Evolutionary conservation across 2,113 vertebrate genomes (phyloP).

Genomic region (Xiphophorus couchianus): DNA sequence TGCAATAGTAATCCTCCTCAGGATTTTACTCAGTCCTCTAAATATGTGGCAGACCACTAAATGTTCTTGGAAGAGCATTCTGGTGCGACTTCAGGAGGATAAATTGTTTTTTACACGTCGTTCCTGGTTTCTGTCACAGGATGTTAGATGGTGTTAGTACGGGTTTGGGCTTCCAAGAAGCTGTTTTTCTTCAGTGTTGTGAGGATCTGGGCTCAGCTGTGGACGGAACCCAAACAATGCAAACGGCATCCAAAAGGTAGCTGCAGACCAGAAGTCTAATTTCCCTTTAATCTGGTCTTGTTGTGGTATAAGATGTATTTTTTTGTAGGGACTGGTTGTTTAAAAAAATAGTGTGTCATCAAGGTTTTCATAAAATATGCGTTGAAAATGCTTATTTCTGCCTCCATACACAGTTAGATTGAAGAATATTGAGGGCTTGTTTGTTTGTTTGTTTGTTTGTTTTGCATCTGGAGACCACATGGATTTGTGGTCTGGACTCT

Average conservation of each 20-base stretch:
- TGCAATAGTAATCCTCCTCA: too few species aligned
- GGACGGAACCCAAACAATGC: too few species aligned
- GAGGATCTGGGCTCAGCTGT: not conserved
- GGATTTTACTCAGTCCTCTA: not conserved
- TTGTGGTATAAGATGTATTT: not conserved
- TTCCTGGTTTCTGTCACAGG: not conserved
- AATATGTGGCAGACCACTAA: not conserved
- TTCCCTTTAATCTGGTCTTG: too few species aligned
- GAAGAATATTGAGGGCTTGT: too few species aligned
- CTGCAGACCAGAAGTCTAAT: too few species aligned
- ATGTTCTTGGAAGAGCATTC: not conserved
- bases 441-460: not conserved
- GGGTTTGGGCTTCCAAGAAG: too few species aligned
- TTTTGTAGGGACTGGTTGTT: not conserved
- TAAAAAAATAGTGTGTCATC: not conserved
- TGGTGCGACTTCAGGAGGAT: not conserved
- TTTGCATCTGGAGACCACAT: not conserved
- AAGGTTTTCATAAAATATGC: not conserved
- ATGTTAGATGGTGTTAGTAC: too few species aligned
- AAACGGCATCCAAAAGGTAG: not conserved
- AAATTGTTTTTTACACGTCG: not conserved
- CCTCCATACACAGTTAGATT: not conserved
- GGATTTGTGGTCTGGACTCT: not conserved
- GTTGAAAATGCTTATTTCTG: not conserved
- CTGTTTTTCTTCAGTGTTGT: too few species aligned